Percentiles rank a stretch among this genome's conserved stretches.
Evolutionary conservation across 2,797 vertebrate genomes (phyloP).

Genomic region (Tarsius wallacei): DNA sequence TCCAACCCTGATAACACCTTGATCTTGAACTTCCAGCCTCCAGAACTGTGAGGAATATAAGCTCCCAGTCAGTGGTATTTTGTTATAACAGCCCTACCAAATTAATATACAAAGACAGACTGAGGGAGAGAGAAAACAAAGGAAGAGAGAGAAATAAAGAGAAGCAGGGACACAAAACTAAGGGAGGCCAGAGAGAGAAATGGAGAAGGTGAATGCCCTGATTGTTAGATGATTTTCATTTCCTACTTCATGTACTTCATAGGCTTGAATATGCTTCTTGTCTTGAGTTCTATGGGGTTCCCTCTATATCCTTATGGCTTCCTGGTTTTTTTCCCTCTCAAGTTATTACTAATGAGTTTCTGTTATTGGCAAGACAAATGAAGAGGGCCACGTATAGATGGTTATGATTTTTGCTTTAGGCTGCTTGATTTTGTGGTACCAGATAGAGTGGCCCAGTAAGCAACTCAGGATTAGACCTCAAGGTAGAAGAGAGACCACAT

Average conservation of each 20-base stretch:
- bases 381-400: neutral
- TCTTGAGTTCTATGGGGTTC: neutral
- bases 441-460: neutral
- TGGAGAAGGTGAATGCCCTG: neutral
- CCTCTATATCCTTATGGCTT: neutral
- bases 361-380: slow-evolving; percentile 6
- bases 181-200: neutral
- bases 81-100: neutral
- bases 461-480: neutral
- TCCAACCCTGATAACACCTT: neutral
- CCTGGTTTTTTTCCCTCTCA: neutral
- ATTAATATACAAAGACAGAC: neutral
- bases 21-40: neutral
- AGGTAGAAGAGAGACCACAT: neutral
- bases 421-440: neutral
- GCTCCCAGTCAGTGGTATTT: neutral
- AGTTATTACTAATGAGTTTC: neutral
- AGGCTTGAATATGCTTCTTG: neutral
- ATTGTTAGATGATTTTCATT: neutral
- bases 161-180: neutral
- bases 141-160: neutral
- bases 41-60: neutral
- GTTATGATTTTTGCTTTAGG: neutral
- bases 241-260: neutral
- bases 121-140: neutral